phyloP scores from a whole-genome alignment of 2,888 invertebrate genomes.

The Mesoligia furuncula region DNA sequence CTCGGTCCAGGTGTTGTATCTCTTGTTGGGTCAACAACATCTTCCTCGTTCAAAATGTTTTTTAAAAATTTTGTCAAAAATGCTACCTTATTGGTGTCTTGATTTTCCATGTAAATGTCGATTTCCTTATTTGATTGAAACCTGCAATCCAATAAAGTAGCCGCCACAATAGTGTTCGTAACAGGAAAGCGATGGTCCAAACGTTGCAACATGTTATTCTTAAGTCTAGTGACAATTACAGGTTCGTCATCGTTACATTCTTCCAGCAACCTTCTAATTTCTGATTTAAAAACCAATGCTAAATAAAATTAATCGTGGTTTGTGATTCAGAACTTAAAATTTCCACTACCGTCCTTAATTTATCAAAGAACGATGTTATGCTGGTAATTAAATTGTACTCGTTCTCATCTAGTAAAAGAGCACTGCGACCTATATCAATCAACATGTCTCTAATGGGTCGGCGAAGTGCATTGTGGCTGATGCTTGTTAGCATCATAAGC shows the following conservation, averaged over 20 bases:
- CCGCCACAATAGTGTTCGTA: neutral
- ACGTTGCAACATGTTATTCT: slow-evolving; percentile 1
- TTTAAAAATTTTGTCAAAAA: neutral
- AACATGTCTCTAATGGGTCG: neutral
- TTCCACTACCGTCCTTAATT: neutral
- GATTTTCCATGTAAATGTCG: neutral
- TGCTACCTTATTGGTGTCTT: neutral
- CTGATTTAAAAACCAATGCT: too few species aligned
- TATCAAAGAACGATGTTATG: neutral
- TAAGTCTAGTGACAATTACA: neutral
- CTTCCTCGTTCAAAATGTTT: neutral
- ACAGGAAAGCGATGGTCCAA: neutral
- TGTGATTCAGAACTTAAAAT: neutral
- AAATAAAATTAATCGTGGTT: too few species aligned
- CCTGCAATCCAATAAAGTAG: slow-evolving; percentile 2
- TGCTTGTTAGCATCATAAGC: slow-evolving; percentile 9
- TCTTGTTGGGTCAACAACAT: neutral
- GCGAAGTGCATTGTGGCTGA: neutral
- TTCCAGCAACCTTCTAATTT: too few species aligned
- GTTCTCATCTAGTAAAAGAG: neutral
- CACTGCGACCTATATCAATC: neutral
- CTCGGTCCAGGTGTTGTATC: neutral
- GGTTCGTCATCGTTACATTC: neutral
- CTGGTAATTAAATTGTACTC: neutral
- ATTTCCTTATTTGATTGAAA: neutral